Conservation (phyloP, 2,113 vertebrate species). For the Colossoma macropomum region DNA sequence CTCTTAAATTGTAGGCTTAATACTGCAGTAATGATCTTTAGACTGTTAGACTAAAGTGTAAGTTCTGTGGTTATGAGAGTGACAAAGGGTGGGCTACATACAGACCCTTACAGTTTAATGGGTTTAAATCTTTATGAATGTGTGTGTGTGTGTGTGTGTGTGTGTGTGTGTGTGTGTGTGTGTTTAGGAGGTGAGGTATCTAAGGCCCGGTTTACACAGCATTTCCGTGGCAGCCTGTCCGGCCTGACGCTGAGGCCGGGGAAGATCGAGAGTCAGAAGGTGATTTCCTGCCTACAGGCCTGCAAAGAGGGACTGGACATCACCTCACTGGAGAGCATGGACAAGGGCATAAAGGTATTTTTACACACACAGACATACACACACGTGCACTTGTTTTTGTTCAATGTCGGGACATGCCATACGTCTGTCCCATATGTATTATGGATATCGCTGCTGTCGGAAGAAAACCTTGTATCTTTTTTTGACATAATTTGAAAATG, state of each 20-base stretch:
- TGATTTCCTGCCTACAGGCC: constrained; percentile 96
- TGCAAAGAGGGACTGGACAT: constrained; percentile 98
- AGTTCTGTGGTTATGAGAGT: too few relatives aligned
- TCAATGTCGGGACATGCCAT: too few relatives aligned
- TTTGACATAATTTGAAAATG: too few relatives aligned
- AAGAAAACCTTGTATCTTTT: too few relatives aligned
- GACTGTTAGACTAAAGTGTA: too few relatives aligned
- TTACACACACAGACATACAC: not conserved
- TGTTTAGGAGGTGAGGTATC: constrained; percentile 90
- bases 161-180: constrained; percentile 43
- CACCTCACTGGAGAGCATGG: constrained; percentile 91
- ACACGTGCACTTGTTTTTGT: not conserved
- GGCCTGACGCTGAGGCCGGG: constrained; percentile 93
- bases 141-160: constrained; percentile 20
- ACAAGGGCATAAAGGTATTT: constrained; percentile 91
- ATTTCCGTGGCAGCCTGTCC: constrained; percentile 94
- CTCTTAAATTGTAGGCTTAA: too few relatives aligned
- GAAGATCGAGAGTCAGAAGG: constrained; percentile 96
- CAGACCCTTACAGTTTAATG: too few relatives aligned
- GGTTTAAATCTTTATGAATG: not conserved
- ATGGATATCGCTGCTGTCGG: too few relatives aligned
- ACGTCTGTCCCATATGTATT: too few relatives aligned
- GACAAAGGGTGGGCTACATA: too few relatives aligned
- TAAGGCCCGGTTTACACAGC: constrained; percentile 93
- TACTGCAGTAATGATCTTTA: too few relatives aligned